Base-by-base conservation (phyloP, 2,888 invertebrate species). In the Trisateles emortualis region DNA sequence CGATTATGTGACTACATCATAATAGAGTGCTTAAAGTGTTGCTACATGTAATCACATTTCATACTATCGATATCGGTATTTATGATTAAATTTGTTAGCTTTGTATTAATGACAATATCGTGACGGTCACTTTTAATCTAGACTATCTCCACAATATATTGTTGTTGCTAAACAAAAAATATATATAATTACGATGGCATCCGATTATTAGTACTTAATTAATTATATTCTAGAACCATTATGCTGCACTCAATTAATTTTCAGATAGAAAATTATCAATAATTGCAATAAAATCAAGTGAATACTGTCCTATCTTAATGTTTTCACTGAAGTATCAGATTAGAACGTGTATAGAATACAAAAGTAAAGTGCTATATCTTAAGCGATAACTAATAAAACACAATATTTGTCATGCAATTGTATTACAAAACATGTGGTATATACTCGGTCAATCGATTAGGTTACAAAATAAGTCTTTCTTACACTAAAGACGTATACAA, bases 391-490 rank as follows among this genome's bases (percentile, higher is more conserved):
- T 55, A 59, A 38, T 36, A 43, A 38, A 46, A 11, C 3, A 39
- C 17, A 36, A n/a, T 39, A 22, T 39, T 11, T 30, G 29, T 39
- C 46, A n/a, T 39, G 52, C 11, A 52, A 55, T 33, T 14, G 49
- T 40, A 5, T 48, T 60, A 60, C 45, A 60, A 43, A 56, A 64
- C 30, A 32, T 26, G 24, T 36, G 6, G 17, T n/a, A 40, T 43
- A 32, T 43, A 30, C 0, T 67, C 59, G 55, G 52, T 64, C 57
- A 65, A 66, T 63, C 59, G 52, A 59, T 58, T 53, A 42, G 44
- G 36, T 35, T 40, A 26, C 13, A 44, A 22, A 38, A 13, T 17
- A n/a, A 17, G 19, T 33, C 39, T 30, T n/a, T 38, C 22, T 46
- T 38, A 49, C 10, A 42, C 39, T 17, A 29, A 10, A 9, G 29